Evolutionary conservation across 64 coral and sea anemone species (phyloP).

Genomic region (Orbicella faveolata): DNA sequence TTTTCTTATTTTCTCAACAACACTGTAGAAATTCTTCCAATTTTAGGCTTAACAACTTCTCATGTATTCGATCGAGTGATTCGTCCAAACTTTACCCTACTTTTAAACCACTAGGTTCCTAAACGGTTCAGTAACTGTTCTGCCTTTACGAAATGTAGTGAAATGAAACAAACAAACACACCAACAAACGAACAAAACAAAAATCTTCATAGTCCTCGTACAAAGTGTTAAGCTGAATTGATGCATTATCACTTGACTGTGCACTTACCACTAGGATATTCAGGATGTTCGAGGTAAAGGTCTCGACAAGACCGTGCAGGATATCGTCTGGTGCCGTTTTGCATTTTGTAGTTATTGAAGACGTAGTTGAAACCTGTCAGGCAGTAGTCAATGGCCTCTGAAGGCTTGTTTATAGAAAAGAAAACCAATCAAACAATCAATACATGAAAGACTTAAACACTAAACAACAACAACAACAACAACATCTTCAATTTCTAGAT

Average conservation of each 20-base stretch:
- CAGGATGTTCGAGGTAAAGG: constrained; percentile 14
- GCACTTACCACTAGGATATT: constrained; percentile 26
- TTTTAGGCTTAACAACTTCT: too few relatives aligned
- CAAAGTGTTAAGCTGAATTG: too few relatives aligned
- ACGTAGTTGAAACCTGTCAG: neutral
- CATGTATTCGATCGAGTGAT: too few relatives aligned
- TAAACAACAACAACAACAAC: neutral
- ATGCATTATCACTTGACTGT: neutral
- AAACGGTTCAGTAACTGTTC: too few relatives aligned
- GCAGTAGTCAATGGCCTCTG: neutral
- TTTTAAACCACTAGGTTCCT: too few relatives aligned
- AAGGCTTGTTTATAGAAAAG: neutral
- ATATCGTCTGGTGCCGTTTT: constrained; percentile 28
- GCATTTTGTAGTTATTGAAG: constrained; percentile 2
- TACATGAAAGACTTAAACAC: neutral
- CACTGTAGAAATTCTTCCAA: too few relatives aligned
- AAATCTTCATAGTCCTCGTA: neutral
- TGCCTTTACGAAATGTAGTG: too few relatives aligned
- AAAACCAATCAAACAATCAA: neutral
- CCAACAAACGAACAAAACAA: neutral
- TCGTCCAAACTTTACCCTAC: too few relatives aligned
- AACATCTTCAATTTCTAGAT: too few relatives aligned
- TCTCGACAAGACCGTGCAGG: constrained; percentile 38
- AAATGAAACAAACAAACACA: too few relatives aligned
- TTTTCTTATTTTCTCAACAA: too few relatives aligned